Conservation (phyloP, 2,113 vertebrate species). For the Empidonax alnorum region DNA sequence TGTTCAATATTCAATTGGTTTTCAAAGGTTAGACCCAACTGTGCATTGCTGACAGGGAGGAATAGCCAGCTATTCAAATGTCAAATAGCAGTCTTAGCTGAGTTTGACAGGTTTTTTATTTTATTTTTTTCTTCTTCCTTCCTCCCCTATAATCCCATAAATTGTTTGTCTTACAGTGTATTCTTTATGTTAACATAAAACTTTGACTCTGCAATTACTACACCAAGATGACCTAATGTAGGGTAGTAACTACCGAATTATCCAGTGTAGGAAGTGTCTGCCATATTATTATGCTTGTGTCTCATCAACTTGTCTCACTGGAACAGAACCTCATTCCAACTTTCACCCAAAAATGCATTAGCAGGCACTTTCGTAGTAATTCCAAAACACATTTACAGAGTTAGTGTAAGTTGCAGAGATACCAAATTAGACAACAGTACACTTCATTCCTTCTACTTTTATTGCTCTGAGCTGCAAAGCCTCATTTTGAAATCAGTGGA, state of each 20-base stretch:
- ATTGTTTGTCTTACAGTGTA: background rate
- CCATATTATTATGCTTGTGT: background rate
- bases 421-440: background rate
- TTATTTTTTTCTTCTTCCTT: background rate
- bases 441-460: background rate
- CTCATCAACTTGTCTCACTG: background rate
- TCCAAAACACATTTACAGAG: background rate
- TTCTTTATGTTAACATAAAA: background rate
- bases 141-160: background rate
- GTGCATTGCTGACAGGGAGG: background rate
- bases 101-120: background rate
- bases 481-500: background rate
- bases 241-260: background rate
- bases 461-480: background rate
- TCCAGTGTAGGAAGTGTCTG: background rate
- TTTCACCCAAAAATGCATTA: background rate
- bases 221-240: background rate
- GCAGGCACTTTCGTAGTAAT: background rate
- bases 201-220: background rate
- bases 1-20: background rate
- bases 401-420: background rate
- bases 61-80: background rate
- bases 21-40: background rate
- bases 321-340: background rate
- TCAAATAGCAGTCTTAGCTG: background rate